phyloP scores from a whole-genome alignment of 1,140 invertebrate genomes.

The Dreissena polymorpha region DNA sequence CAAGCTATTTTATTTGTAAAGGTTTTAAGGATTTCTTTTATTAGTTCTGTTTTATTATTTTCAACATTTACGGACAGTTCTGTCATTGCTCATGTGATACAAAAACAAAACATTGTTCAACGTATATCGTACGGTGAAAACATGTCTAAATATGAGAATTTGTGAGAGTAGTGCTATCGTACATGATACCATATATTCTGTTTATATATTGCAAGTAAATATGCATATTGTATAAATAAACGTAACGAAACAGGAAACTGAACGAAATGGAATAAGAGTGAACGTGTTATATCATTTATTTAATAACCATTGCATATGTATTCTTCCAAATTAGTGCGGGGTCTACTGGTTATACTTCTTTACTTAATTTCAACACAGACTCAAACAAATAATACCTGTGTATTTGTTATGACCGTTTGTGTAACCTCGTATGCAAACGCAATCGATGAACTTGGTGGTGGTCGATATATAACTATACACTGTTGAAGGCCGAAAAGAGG shows the following conservation, averaged over 20 bases:
- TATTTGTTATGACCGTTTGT: constrained; percentile 16
- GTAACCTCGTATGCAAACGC: constrained; percentile 31
- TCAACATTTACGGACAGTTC: no score
- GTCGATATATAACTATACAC: constrained; percentile 89
- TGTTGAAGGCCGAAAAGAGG: constrained; percentile 87
- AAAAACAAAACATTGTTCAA: no score
- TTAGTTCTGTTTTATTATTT: no score
- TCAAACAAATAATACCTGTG: constrained; percentile 17
- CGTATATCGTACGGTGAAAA: no score
- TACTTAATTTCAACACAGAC: neutral
- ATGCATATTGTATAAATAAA: neutral
- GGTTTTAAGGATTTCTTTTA: no score
- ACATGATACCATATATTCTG: no score
- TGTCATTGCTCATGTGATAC: no score
- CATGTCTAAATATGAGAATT: no score
- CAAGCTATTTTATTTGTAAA: no score
- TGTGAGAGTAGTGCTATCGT: no score
- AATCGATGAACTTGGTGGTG: constrained; percentile 10
- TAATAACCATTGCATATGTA: neutral
- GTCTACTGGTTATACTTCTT: neutral
- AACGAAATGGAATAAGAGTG: neutral
- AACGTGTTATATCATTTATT: neutral
- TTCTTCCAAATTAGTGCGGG: neutral
- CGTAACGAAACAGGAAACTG: neutral
- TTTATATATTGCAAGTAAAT: no score